Evolutionary conservation across 2,888 invertebrate genomes (phyloP), one percentile per base, ranked within the genome.

Genomic region (Thelaira solivaga): DNA sequence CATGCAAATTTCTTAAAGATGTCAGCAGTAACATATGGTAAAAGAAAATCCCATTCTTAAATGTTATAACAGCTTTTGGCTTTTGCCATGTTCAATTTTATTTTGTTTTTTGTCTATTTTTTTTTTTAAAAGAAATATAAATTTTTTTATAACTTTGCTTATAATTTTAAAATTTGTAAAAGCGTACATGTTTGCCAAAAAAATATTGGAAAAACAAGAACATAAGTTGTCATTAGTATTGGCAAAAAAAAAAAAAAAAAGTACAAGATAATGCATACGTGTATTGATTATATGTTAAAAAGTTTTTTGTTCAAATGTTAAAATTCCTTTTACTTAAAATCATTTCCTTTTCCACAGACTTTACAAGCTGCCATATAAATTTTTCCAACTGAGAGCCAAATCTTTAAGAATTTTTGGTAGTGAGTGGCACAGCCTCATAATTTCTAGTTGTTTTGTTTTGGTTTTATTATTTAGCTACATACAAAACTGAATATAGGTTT

Each of bases 181-280:
- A 68, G 62, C 24, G 64, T 78, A 74, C 78, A 74, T 78, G 78
- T 61, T 74, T 73, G 73, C 68, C 61, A 72, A 77, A 43, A 57
- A 39, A 55, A 29, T 57, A 49, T 57, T 20, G 67, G 41, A 49
- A 67, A 61, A 49, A 47, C 39, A 69, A 78, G 45, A 65, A 62
- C 69, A 78, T 53, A 65, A 71, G 65, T 76, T 65, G 72, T 72
- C 67, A 76, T 77, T 77, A 68, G 72, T 68, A 55, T 69, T 78
- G 69, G 69, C 65, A 74, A 61, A 74, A 22, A n/a, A 18, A 16
- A n/a, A 39, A 0, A 8, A 8, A 2, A 3, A 31, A n/a, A n/a
- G n/a, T n/a, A n/a, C n/a, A n/a, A n/a, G n/a, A n/a, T n/a, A n/a
- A n/a, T n/a, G n/a, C n/a, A n/a, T n/a, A n/a, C n/a, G n/a, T n/a